Percentiles rank a stretch among this genome's conserved stretches.
phyloP scores from a whole-genome alignment of 2,797 vertebrate species.

The Botia almorhae region DNA sequence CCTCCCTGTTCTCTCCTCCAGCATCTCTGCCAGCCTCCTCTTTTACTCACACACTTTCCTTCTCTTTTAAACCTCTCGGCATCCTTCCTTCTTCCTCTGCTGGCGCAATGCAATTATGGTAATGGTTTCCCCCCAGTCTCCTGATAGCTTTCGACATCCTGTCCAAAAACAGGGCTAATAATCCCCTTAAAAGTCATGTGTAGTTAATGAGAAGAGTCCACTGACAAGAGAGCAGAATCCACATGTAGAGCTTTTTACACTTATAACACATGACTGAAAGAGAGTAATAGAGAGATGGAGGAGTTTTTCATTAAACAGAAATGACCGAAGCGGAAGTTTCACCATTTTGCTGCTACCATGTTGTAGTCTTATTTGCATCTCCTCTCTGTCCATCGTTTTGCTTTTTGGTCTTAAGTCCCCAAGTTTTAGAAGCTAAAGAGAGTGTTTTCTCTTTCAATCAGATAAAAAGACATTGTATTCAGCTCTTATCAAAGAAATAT shows the following conservation, averaged over 20 bases:
- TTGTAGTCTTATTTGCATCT: constrained; percentile 18
- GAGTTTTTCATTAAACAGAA: neutral
- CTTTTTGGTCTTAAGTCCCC: neutral
- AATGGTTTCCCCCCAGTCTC: constrained; percentile 81
- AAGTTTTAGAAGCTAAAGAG: neutral
- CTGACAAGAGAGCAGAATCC: constrained; percentile 71
- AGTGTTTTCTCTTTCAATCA: neutral
- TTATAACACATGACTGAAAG: constrained; percentile 31
- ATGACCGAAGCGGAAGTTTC: constrained; percentile 49
- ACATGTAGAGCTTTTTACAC: constrained; percentile 79
- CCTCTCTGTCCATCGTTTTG: constrained; percentile 6
- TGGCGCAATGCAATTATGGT: constrained; percentile 91
- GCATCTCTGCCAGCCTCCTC: constrained; percentile 63
- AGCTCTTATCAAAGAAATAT: neutral
- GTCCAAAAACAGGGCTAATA: constrained; percentile 92
- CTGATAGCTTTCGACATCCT: constrained; percentile 98
- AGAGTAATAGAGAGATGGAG: constrained; percentile 15
- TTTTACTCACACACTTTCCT: constrained; percentile 75
- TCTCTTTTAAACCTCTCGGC: constrained; percentile 76
- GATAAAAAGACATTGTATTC: neutral
- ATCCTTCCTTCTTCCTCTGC: constrained; percentile 69
- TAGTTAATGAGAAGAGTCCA: constrained; percentile 91
- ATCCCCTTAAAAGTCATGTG: constrained; percentile 95
- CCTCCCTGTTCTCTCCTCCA: constrained; percentile 66
- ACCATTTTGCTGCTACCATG: constrained; percentile 72